phyloP scores from a whole-genome alignment of 1,140 invertebrate genomes.

The Bombus impatiens region DNA sequence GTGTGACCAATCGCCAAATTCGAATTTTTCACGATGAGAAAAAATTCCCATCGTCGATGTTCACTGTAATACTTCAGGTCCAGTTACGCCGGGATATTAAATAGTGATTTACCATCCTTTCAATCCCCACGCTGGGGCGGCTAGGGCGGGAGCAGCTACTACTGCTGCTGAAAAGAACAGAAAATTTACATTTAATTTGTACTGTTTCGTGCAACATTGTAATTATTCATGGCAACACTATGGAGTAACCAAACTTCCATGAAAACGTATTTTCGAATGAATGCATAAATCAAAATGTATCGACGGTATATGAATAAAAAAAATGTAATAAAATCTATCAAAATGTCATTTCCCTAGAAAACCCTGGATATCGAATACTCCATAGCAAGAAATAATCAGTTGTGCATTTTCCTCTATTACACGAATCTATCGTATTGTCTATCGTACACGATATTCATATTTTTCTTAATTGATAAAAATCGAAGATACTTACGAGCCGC shows the following conservation, averaged over 20 bases:
- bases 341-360: not conserved
- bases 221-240: not conserved
- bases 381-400: not conserved
- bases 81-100: slow-evolving; percentile 38
- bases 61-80: slow-evolving; percentile 51
- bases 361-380: not conserved
- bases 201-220: not conserved
- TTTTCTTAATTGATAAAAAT: not conserved
- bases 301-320: not conserved
- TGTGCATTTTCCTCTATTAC: not conserved
- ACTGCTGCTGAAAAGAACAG: slow-evolving; percentile 8
- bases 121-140: slow-evolving; percentile 1
- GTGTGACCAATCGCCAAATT: slow-evolving; percentile 35
- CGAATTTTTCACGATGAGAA: slow-evolving; percentile 34
- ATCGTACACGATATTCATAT: not conserved
- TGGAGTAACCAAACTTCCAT: not conserved
- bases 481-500: slow-evolving; percentile 34
- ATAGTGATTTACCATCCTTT: slow-evolving; percentile 33
- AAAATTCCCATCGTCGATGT: slow-evolving; percentile 12
- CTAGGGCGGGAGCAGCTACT: slow-evolving; percentile 13
- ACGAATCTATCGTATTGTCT: too few relatives aligned
- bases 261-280: not conserved
- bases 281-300: not conserved
- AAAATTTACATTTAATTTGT: not conserved
- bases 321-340: not conserved